phyloP scores from a whole-genome alignment of 2,888 invertebrate genomes.

The Alitta virens region DNA sequence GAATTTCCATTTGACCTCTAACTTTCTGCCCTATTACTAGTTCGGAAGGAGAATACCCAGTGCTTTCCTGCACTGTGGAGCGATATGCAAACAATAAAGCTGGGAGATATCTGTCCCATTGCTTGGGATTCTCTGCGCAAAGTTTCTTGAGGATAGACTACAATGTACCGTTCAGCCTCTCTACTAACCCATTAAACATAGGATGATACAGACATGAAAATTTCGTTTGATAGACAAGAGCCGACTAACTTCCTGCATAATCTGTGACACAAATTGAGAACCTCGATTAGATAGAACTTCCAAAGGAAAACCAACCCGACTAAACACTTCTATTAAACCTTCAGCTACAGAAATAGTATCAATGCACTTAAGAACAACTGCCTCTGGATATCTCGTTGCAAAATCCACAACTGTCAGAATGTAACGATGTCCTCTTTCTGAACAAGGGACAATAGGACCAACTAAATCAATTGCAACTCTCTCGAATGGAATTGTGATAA shows the following conservation, averaged over 20 bases:
- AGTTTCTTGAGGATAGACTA: neutral
- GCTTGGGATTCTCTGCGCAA: neutral
- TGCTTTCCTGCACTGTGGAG: neutral
- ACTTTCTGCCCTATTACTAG: neutral
- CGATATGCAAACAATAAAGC: neutral
- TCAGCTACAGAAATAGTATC: neutral
- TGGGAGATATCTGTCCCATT: constrained; percentile 1
- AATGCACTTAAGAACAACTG: neutral
- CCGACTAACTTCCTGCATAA: neutral
- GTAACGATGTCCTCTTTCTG: neutral
- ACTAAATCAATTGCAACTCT: constrained; percentile 12
- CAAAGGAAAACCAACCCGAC: neutral
- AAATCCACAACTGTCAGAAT: neutral
- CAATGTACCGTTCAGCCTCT: neutral
- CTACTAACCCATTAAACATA: neutral
- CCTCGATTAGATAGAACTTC: neutral
- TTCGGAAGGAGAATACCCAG: neutral
- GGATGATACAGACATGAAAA: neutral
- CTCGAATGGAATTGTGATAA: constrained; percentile 11
- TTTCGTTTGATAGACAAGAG: neutral
- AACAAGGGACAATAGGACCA: constrained; percentile 1
- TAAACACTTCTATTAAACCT: neutral
- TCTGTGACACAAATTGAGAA: neutral
- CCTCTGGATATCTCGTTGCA: neutral
- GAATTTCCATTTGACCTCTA: neutral